A percentile compares a stretch with the other conserved stretches of the same genome.
phyloP scores from a whole-genome alignment of 2,888 invertebrate genomes.

The Hylaea fasciaria region DNA sequence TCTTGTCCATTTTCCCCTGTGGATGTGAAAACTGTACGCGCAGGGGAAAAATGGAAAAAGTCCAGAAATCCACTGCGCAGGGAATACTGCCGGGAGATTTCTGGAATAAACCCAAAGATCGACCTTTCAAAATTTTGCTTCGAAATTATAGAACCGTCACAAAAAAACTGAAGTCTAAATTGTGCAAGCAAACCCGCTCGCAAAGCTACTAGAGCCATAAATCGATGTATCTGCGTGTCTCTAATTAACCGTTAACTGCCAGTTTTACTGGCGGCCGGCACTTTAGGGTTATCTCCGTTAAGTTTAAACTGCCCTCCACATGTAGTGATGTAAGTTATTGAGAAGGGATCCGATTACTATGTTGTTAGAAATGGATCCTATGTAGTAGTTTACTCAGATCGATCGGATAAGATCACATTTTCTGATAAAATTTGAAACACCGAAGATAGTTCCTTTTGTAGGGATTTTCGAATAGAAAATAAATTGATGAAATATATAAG shows the following conservation, averaged over 20 bases:
- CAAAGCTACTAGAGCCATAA: constrained; percentile 51
- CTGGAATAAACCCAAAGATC: no score
- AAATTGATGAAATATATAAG: no score
- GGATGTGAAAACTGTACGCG: no score
- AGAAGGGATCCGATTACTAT: constrained; percentile 52
- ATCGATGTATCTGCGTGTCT: constrained; percentile 71
- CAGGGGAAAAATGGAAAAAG: no score
- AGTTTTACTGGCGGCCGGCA: constrained; percentile 71
- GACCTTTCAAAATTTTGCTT: no score
- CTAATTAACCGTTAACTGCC: constrained; percentile 79
- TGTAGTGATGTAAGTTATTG: constrained; percentile 67
- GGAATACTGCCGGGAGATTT: no score
- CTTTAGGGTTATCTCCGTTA: constrained; percentile 73
- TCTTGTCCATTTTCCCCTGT: no score
- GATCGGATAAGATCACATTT: constrained; percentile 13
- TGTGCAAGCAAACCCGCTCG: constrained; percentile 22
- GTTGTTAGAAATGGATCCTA: constrained; percentile 33
- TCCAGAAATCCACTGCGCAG: no score
- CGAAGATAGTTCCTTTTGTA: no score
- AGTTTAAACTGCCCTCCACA: constrained; percentile 75
- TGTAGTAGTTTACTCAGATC: constrained; percentile 21
- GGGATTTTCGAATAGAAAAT: no score
- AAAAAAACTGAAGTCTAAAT: not conserved
- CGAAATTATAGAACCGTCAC: no score
- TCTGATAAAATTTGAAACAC: not conserved